These are phyloP conservation scores for Hassar affinis DNA, from an alignment of 2,113 vertebrate genomes.

Conservation along the genomic window DNA sequence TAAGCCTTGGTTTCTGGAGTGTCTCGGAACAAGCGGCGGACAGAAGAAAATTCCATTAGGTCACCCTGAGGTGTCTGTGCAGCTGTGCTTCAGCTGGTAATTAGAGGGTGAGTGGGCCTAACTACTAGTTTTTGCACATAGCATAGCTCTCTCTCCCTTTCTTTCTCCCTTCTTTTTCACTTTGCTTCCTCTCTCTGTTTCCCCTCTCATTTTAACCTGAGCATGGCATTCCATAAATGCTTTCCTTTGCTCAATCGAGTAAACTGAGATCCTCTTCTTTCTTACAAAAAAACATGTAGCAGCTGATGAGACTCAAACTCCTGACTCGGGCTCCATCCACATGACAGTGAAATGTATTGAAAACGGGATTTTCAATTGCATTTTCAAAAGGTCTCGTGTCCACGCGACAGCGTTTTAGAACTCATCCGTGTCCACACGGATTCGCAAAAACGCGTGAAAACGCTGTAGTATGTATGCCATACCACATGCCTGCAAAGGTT, in stretches of 20 bases:
- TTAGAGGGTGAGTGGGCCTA: constrained; percentile 62
- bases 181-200: not conserved
- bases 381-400: too few relatives aligned
- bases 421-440: too few relatives aligned
- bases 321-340: not conserved
- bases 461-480: too few relatives aligned
- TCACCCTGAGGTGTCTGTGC: not conserved
- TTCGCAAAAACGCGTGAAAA: too few relatives aligned
- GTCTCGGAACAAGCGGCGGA: not conserved
- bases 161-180: not conserved
- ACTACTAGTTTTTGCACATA: constrained; percentile 40
- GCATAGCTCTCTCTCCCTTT: not conserved
- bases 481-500: too few relatives aligned
- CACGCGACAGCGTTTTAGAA: too few relatives aligned
- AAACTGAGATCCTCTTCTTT: constrained; percentile 47
- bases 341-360: too few relatives aligned
- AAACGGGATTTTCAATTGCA: too few relatives aligned
- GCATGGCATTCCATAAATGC: constrained; percentile 74
- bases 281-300: constrained; percentile 47
- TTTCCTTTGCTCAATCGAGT: constrained; percentile 73
- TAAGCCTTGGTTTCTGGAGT: not conserved
- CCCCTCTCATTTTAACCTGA: constrained; percentile 66
- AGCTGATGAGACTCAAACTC: constrained; percentile 45
- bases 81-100: constrained; percentile 59
- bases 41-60: not conserved